phyloP scores from a whole-genome alignment of 2,888 invertebrate genomes.

The Sacculina carcini region DNA sequence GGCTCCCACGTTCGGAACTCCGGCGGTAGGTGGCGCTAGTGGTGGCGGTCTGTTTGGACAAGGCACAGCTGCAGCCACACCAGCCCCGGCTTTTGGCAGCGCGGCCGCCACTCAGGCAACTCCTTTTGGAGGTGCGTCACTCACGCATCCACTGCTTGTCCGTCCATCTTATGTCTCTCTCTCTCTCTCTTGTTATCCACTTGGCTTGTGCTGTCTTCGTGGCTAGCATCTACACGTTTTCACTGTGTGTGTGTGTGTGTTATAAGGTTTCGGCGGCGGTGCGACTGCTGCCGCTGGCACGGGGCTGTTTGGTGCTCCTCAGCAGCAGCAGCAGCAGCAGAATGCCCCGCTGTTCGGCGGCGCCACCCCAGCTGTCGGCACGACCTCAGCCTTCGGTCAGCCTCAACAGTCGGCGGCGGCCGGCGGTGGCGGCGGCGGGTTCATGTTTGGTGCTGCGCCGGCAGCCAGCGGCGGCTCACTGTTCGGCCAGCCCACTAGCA shows the following conservation, averaged over 20 bases:
- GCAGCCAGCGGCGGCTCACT: no score
- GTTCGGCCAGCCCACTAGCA: slow-evolving; percentile 22
- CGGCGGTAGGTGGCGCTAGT: no score
- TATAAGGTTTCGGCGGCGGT: slow-evolving; percentile 7
- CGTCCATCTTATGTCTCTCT: no score
- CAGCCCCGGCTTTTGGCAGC: no score
- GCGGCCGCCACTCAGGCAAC: no score
- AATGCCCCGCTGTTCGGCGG: slow-evolving; percentile 7
- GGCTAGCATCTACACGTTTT: no score
- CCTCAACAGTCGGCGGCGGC: slow-evolving; percentile 9
- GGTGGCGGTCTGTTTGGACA: no score
- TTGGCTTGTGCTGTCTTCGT: no score
- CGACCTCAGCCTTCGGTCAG: slow-evolving; percentile 10
- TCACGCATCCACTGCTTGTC: no score
- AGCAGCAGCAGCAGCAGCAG: neutral
- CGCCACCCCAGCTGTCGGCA: slow-evolving; percentile 9
- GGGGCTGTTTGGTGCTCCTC: slow-evolving; percentile 3
- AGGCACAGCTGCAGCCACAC: no score
- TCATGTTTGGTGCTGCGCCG: slow-evolving; percentile 23
- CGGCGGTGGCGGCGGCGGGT: slow-evolving; percentile 20
- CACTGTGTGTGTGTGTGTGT: no score
- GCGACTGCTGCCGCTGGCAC: slow-evolving; percentile 13
- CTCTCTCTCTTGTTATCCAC: no score
- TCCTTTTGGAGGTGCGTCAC: neutral
- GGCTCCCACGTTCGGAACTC: slow-evolving; percentile 11